These are phyloP conservation scores for Sarcophaga peregrina DNA, from an alignment of 1,140 invertebrate genomes.

Conservation along the genomic window DNA sequence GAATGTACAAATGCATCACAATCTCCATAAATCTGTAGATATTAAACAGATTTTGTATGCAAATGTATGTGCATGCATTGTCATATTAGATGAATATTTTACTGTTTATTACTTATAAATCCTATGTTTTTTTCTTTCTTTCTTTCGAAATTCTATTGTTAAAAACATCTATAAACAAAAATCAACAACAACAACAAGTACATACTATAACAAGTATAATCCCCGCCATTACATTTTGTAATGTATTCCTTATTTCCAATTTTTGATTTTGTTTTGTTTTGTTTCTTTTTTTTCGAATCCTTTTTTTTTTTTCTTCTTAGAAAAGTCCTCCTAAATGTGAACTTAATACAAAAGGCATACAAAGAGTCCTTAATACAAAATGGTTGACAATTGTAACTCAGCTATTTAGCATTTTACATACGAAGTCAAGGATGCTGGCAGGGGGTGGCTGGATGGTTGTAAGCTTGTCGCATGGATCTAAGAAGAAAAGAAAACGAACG, in stretches of 20 bases:
- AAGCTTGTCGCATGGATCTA: background rate
- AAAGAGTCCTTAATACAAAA: slow-evolving; percentile 35
- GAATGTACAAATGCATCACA: no score
- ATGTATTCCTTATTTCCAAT: background rate
- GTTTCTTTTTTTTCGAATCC: background rate
- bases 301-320: background rate
- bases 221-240: slow-evolving; percentile 25
- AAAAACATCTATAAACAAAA: slow-evolving; percentile 21
- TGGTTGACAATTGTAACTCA: slow-evolving; percentile 30
- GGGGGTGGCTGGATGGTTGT: background rate
- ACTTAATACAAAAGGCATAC: slow-evolving; percentile 39
- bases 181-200: background rate
- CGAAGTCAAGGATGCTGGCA: background rate
- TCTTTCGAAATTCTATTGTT: slow-evolving; percentile 17
- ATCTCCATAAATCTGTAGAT: no score
- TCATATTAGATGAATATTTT: background rate
- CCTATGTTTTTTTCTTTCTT: background rate
- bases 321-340: slow-evolving; percentile 36
- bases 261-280: background rate
- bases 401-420: slow-evolving; percentile 6
- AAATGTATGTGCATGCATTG: no score
- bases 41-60: no score
- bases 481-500: background rate
- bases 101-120: background rate
- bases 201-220: background rate